Evolutionary conservation across 2,113 vertebrate species (phyloP), one percentile per base, ranked within the genome.

Genomic region (Cromileptes altivelis): DNA sequence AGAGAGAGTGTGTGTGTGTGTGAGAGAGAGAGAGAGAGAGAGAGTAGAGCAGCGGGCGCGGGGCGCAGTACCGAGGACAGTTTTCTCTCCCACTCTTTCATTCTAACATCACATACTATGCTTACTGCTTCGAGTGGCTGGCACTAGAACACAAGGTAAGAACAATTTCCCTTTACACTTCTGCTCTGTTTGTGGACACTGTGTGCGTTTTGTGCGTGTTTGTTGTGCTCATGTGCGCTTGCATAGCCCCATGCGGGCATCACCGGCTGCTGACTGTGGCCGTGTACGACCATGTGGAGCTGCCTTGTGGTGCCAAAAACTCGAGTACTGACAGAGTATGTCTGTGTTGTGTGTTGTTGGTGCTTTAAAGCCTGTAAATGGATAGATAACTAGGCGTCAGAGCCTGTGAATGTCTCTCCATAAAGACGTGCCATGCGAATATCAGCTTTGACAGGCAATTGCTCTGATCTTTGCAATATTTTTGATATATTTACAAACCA

Each of bases 241-340:
- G 50, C 40, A 9, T 3, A 4, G 70, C 21, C 40, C 75, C 75
- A 65, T 68, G 75, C 70, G 69, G 55, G 64, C 53, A 65, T 62
- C 83, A 2, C 47, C 40, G 79, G 55, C 68, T 37, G 65, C 82
- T 33, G 65, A 18, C 23, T 14, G 21, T 13, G 57, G 37, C 58
- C 19, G 42, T 14, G 50, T 4, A 3, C 60, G 71, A 12, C 78
- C 89, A 88, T 90, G 89, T 90, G 91, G 83, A 85, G 80, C 86
- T 30, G 56, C 53, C 14, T 0, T 4, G 52, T n/a, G 68, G 8
- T 30, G 81, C 62, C 65, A 78, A 1, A 65, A 72, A 52, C 65
- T 27, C 11, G n/a, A 47, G 49, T 1, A 1, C 2, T 50, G 37
- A 5, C 52, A 5, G 47, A 60, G 55, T 27, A 27, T 27, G 27